A percentile compares a stretch with the other conserved stretches of the same genome.
These are phyloP conservation scores for Apis mellifera DNA, from an alignment of 1,140 invertebrate species.

Conservation along the genomic window DNA sequence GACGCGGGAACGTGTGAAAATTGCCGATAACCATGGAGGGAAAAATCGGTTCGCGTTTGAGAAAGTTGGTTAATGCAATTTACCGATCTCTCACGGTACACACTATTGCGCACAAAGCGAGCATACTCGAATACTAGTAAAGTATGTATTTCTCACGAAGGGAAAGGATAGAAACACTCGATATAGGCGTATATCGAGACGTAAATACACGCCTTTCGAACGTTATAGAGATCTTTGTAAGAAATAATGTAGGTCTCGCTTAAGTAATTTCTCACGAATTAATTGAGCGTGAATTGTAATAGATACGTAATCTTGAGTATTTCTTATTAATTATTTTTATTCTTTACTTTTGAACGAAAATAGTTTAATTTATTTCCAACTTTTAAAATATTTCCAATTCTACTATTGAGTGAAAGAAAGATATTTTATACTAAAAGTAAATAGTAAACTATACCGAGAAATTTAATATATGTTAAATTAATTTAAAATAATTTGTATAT, in stretches of 20 bases:
- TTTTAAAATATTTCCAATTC: too few species aligned
- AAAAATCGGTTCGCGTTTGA: constrained; percentile 5
- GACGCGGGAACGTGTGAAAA: background rate
- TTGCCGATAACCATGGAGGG: background rate
- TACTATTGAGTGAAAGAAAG: too few species aligned
- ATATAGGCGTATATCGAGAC: background rate
- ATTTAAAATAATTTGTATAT: too few species aligned
- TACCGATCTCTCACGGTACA: constrained; percentile 22
- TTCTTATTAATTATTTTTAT: too few species aligned
- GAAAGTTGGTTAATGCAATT: constrained; percentile 28
- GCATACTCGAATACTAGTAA: background rate
- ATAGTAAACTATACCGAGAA: too few species aligned
- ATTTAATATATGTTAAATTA: too few species aligned
- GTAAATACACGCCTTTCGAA: constrained; percentile 9
- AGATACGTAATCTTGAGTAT: too few species aligned
- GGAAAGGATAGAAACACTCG: constrained; percentile 13
- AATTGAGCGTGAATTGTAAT: background rate
- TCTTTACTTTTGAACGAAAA: too few species aligned
- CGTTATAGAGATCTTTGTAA: background rate
- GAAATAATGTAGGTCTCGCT: background rate
- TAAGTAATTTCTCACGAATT: background rate
- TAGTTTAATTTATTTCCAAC: too few species aligned
- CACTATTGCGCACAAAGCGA: background rate
- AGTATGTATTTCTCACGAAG: constrained; percentile 14
- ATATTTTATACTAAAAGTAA: too few species aligned